phyloP scores from a whole-genome alignment of 2,888 invertebrate species.

The Pardosa pseudoannulata region DNA sequence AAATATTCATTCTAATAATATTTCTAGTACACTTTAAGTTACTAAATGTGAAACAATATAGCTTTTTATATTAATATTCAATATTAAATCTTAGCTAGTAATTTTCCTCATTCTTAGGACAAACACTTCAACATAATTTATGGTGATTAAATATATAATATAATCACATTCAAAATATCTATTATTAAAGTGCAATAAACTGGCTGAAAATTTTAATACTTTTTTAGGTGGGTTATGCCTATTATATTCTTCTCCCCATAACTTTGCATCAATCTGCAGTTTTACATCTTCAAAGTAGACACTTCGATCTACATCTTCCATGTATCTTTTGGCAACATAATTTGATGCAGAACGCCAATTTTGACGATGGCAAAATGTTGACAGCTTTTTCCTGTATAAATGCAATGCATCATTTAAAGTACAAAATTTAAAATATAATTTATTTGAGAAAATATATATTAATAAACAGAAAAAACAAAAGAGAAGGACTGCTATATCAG shows the following conservation, averaged over 20 bases:
- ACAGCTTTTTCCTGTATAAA: slow-evolving; percentile 80
- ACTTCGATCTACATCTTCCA: slow-evolving; percentile 79
- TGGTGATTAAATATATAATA: not conserved
- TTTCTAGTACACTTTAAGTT: too few species aligned
- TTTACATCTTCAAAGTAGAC: slow-evolving; percentile 81
- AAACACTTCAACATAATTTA: too few species aligned
- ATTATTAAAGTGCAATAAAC: too few species aligned
- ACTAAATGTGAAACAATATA: too few species aligned
- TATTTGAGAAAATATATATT: not conserved
- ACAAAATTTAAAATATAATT: not conserved
- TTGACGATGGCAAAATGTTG: slow-evolving; percentile 77
- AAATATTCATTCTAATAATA: too few species aligned
- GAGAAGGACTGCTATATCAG: not conserved
- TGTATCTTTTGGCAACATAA: slow-evolving; percentile 81
- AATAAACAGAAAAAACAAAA: not conserved
- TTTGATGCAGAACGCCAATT: slow-evolving; percentile 80
- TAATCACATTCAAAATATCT: not conserved
- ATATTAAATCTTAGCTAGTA: too few species aligned
- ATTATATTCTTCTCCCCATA: slow-evolving; percentile 82
- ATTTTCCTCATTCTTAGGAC: too few species aligned
- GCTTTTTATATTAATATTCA: too few species aligned
- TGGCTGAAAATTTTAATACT: slow-evolving; percentile 76
- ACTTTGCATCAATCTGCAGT: slow-evolving; percentile 82
- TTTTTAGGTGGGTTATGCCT: slow-evolving; percentile 81
- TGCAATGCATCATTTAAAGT: too few species aligned